Evolutionary conservation across 1,140 invertebrate species (phyloP).

Genomic region (Asobara japonica): DNA sequence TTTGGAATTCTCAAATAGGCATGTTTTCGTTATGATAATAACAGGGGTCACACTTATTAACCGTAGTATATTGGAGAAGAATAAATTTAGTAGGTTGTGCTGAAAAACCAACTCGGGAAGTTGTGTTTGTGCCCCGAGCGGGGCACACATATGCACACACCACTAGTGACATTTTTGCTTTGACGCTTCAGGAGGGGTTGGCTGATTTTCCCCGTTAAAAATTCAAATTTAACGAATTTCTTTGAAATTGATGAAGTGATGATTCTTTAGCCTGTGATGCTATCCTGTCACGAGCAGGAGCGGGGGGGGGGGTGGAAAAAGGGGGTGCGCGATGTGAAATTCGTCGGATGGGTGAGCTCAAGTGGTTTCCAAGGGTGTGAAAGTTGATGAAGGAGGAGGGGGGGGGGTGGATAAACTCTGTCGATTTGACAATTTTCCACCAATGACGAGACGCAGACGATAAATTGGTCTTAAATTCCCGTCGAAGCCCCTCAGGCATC

Average conservation of each 20-base stretch:
- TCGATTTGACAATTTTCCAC: constrained; percentile 62
- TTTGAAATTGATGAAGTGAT: not conserved
- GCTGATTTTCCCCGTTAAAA: not conserved
- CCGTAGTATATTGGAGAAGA: too few relatives aligned
- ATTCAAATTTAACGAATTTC: constrained; percentile 8
- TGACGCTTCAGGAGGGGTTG: not conserved
- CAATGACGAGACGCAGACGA: constrained; percentile 59
- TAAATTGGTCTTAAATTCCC: constrained; percentile 65
- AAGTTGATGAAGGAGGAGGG: too few relatives aligned
- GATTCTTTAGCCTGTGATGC: not conserved
- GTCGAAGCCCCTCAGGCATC: constrained; percentile 59
- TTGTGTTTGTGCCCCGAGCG: too few relatives aligned
- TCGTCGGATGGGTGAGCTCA: not conserved
- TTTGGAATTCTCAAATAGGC: too few relatives aligned
- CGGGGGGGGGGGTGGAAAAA: not conserved
- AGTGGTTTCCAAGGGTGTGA: not conserved
- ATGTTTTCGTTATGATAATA: too few relatives aligned
- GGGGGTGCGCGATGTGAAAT: not conserved
- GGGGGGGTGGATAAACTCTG: constrained; percentile 30
- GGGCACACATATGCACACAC: too few relatives aligned
- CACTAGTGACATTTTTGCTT: not conserved
- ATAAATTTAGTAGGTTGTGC: too few relatives aligned
- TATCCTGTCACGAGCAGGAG: too few relatives aligned
- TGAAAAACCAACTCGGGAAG: too few relatives aligned
- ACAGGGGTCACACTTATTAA: too few relatives aligned